Base-by-base conservation (phyloP, 2,888 invertebrate genomes). In the Ochropacha duplaris region DNA sequence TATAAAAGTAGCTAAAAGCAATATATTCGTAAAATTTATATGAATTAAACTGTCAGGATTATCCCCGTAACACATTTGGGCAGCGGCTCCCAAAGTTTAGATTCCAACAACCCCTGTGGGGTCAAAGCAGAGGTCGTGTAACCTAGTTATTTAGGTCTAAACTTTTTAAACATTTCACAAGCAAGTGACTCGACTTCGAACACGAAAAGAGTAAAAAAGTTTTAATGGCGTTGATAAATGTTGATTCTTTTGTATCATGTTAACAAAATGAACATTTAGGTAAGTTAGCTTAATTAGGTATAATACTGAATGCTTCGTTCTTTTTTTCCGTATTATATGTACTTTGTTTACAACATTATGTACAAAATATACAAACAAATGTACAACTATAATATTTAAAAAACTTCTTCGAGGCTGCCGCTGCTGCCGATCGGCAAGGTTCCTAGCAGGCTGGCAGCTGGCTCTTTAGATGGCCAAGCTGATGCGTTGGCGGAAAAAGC, bases 171-270 rank as follows among this genome's bases (percentile, higher is more conserved):
- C 19, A 44, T 44, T 19, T 44, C 19, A 19, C 19, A 44, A 44
- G 44, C 44, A 44, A 44, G 44, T 44, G 44, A 19, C 44, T 19
- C 19, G 44, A 19, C 44, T 44, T 19, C 16, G 44, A 19, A 44
- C 44, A 44, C 44, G 44, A 44, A 44, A 44, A 19, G 19, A 19
- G 44, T 19, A 19, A 44, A 19, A 44, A 44, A 44, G 19, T 44
- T 39, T 44, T 19, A 19, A 44, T 44, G 44, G n/a, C n/a, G 44
- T 6, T 44, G 44, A 19, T 44, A 44, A 44, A 44, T 19, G 44
- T 44, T 44, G 44, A 44, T 44, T 44, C 44, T 19, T 44, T 44
- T 61, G 62, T 61, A 62, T 59, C 60, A 60, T 57, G 44, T 44
- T 39, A 39, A 39, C 39, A 44, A 44, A 44, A 19, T 44, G 19